Base-by-base conservation (phyloP, 2,113 vertebrate genomes). In the Oncorhynchus clarkii region DNA sequence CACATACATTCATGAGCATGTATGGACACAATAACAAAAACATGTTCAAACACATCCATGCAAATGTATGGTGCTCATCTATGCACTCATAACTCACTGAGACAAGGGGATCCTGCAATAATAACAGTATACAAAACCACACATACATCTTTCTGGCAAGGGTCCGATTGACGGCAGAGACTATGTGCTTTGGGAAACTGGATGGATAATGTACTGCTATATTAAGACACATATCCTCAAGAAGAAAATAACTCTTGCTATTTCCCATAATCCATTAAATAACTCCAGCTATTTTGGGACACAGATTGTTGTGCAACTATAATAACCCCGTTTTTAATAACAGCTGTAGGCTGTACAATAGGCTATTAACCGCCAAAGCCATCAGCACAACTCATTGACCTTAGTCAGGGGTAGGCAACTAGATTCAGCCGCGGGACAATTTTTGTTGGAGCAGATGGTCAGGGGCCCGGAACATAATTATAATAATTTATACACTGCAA, bases 181-280 rank as follows among this genome's bases (percentile, higher is more conserved):
- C 26, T 16, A 45, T 45, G 34, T 22, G 20, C 9, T 22, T 64
- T 6, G 12, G 22, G 9, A 24, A 11, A 64, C 39, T 69, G 39
- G 31, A 39, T 18, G 20, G 49, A 54, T 31, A 11, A 78, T 57
- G 71, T 3, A 66, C 54, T 59, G 80, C 72, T 73, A 73, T 80
- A 80, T 79, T 73, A 76, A 85, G 57, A 73, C 34, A 57, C n/a
- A 73, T 45, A 73, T 82, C 73, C 77, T 71, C 80, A 39, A 79
- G 78, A 81, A 81, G 86, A 82, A 85, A 82, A 73, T 76, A n/a
- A 69, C 24, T 57, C 67, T 54, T 67, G 76, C 75, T 59, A 69
- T 71, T 82, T 88, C 82, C 60, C 73, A 71, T 72, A 2, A 11
- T n/a, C 62, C 20, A 8, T 57, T 16, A 29, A 31, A 67, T 27